Percentiles rank a stretch among this genome's conserved stretches.
Evolutionary conservation across 2,797 vertebrate genomes (phyloP).

Genomic region (Buphagus erythrorhynchus): DNA sequence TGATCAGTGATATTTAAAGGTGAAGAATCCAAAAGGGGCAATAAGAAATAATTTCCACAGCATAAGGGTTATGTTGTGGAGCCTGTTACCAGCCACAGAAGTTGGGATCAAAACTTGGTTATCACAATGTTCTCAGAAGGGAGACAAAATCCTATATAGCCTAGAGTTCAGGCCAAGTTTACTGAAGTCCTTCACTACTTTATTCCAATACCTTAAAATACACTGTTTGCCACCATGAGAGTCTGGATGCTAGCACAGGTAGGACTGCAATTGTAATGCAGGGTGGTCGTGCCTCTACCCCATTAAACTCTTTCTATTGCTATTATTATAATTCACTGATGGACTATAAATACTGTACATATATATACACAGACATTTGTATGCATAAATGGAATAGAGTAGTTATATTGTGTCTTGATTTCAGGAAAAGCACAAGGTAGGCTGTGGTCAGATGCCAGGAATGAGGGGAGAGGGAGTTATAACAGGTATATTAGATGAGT

Average conservation of each 20-base stretch:
- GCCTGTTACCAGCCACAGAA: not conserved
- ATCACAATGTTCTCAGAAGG: not conserved
- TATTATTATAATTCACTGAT: not conserved
- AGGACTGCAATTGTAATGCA: not conserved
- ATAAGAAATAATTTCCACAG: not conserved
- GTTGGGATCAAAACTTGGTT: not conserved
- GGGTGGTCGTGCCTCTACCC: not conserved
- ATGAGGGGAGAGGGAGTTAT: not conserved
- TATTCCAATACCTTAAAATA: not conserved
- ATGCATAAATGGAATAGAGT: not conserved
- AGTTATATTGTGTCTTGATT: not conserved
- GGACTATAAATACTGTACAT: not conserved
- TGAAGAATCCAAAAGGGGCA: not conserved
- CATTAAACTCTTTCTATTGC: not conserved
- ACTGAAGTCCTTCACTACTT: not conserved
- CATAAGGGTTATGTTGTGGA: accelerated
- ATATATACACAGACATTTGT: not conserved
- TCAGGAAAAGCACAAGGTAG: not conserved
- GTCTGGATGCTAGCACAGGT: not conserved
- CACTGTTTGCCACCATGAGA: not conserved
- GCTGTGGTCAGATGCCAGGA: not conserved
- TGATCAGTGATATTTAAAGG: not conserved
- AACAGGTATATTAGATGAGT: not conserved
- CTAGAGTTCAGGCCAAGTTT: not conserved
- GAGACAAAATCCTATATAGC: not conserved